Base-by-base conservation (phyloP, 1,140 invertebrate genomes). In the Diabrotica virgifera region DNA sequence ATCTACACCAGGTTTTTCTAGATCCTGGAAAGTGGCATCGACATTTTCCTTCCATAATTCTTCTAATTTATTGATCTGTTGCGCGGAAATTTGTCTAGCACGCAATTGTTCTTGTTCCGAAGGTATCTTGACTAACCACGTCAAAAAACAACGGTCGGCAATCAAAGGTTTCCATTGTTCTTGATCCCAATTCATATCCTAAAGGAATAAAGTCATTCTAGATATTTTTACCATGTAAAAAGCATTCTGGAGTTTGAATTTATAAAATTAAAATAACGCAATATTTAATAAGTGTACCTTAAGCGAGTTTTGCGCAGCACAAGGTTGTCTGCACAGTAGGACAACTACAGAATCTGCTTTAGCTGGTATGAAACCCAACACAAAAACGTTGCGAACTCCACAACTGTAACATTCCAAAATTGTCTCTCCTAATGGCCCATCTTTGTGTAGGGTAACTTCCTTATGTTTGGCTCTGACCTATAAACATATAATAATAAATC, bases 311-410 rank as follows among this genome's bases (percentile, higher is more conserved):
- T 98, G 95, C 6, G 95, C 93, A 59, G 97, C 96, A 82, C 98
- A 99, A 5, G 97, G 97, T 82, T 98, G 85, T 80, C 97, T 86
- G 77, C 98, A 99, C 0, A 99, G 83, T 54, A 99, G 80, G 0
- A 99, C 96, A n/a, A 99, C 97, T 51, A 99, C 96, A 2, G 96
- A 98, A 80, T 99, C 97, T 7, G 97, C 96, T 83, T 99, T 99
- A 9, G 97, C 97, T 5, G 97, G 97, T 74, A 99, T 99, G 78
- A 98, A 99, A 58, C 98, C 98, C 54, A 99, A 84, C 35, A 99
- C 91, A 83, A 99, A 99, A 0, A 99, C 96, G 82, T 98, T 98
- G 55, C 95, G 86, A 52, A 96, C 95, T 35, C 95, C 97, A 84
- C 98, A 99, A 11, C 96, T 96, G 80, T 99, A 99, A 79, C 98